Conservation (phyloP, 1,140 invertebrate genomes). For the Solen grandis region DNA sequence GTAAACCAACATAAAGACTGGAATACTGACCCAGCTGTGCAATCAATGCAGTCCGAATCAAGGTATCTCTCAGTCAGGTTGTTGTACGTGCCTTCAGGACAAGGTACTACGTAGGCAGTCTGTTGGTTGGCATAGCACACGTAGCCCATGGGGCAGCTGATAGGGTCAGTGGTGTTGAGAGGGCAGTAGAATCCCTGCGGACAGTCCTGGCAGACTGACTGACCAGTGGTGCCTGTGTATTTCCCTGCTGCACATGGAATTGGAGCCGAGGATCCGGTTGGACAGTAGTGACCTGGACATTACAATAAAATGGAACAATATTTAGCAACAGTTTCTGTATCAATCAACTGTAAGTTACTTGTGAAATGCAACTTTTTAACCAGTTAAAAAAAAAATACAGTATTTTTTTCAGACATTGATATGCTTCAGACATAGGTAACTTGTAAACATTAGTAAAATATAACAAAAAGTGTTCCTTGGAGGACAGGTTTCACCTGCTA, state of each 20-base stretch:
- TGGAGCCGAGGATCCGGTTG: conserved; percentile 64
- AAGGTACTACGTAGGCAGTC: conserved; percentile 60
- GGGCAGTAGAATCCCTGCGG: conserved; percentile 76
- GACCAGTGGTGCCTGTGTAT: conserved; percentile 69
- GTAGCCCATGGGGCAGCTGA: conserved; percentile 74
- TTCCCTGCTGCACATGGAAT: conserved; percentile 69
- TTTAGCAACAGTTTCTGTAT: no score
- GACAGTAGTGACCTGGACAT: conserved; percentile 72
- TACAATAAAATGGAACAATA: no score
- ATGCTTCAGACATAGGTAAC: no score
- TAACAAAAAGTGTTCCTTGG: no score
- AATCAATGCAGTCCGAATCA: conserved; percentile 64
- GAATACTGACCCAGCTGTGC: conserved; percentile 73
- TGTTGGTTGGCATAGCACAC: conserved; percentile 61
- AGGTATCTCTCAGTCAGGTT: conserved; percentile 68
- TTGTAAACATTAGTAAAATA: no score
- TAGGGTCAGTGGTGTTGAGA: conserved; percentile 68
- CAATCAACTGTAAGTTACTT: no score
- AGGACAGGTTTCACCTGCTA: no score
- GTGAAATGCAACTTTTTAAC: no score
- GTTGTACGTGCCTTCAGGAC: conserved; percentile 75
- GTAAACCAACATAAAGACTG: no score
- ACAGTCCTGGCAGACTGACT: conserved; percentile 66
- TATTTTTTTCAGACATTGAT: no score
- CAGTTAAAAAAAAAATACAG: no score